phyloP scores from a whole-genome alignment of 2,888 invertebrate species.

The Tiliacea citrago region DNA sequence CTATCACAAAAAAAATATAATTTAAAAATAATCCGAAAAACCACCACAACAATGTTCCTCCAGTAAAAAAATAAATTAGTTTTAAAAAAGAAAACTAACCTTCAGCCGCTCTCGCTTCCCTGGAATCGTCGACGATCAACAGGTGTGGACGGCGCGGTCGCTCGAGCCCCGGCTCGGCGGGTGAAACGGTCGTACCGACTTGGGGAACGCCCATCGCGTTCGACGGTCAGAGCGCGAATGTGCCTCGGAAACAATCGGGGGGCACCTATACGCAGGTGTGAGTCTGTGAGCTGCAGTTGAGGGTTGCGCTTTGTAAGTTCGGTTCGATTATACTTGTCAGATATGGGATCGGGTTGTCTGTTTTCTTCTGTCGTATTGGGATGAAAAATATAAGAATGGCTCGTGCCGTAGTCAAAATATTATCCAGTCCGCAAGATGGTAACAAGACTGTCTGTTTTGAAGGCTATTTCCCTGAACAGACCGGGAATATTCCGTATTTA shows the following conservation, averaged over 20 bases:
- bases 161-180: constrained; percentile 80
- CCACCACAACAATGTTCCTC: neutral
- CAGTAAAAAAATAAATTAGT: neutral
- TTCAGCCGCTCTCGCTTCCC: constrained; percentile 83
- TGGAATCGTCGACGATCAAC: constrained; percentile 88
- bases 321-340: constrained; percentile 56
- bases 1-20: neutral
- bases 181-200: constrained; percentile 77
- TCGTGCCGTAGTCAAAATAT: neutral
- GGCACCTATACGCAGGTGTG: constrained; percentile 68
- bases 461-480: neutral
- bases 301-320: constrained; percentile 62
- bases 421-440: neutral
- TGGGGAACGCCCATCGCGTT: constrained; percentile 87
- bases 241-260: constrained; percentile 63
- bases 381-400: neutral
- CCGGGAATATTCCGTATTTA: too few relatives aligned
- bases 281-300: constrained; percentile 57
- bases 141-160: constrained; percentile 84
- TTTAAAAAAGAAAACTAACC: constrained; percentile 73
- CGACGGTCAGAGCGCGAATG: constrained; percentile 88
- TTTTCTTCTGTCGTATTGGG: neutral
- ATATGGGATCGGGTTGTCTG: neutral
- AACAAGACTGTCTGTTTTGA: neutral
- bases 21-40: neutral